Conservation (phyloP, 2,888 invertebrate species). For the Rhagium mordax region DNA sequence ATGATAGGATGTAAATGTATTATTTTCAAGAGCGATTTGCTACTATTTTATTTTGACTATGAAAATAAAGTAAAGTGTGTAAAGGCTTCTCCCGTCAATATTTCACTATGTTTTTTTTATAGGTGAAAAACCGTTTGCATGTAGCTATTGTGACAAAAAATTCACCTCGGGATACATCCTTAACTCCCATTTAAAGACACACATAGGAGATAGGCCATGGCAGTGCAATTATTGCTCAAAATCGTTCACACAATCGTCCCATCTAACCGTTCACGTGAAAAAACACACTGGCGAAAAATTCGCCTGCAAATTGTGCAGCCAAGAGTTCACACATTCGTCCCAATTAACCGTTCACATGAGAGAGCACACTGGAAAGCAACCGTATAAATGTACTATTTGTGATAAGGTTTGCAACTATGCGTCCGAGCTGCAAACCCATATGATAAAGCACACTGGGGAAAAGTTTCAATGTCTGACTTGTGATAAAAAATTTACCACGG, state of each 20-base stretch:
- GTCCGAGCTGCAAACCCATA: slow-evolving; percentile 64
- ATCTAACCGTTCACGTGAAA: slow-evolving; percentile 74
- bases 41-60: no score
- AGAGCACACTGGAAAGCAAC: slow-evolving; percentile 68
- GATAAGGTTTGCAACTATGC: slow-evolving; percentile 66
- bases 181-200: slow-evolving; percentile 75
- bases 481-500: slow-evolving; percentile 66
- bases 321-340: slow-evolving; percentile 66
- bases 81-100: no score
- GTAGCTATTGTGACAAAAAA: slow-evolving; percentile 68
- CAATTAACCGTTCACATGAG: slow-evolving; percentile 67
- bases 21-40: no score
- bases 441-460: slow-evolving; percentile 66
- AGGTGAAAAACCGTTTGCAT: slow-evolving; percentile 66
- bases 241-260: slow-evolving; percentile 76
- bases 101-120: slow-evolving; percentile 33
- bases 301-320: slow-evolving; percentile 63
- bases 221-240: slow-evolving; percentile 75
- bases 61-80: no score
- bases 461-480: slow-evolving; percentile 65
- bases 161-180: slow-evolving; percentile 76
- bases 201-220: slow-evolving; percentile 77
- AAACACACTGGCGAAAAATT: slow-evolving; percentile 74
- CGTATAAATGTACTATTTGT: slow-evolving; percentile 66
- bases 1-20: no score